These are phyloP conservation scores for Trachymyrmex cornetzi DNA, from an alignment of 1,140 invertebrate genomes.

Conservation along the genomic window DNA sequence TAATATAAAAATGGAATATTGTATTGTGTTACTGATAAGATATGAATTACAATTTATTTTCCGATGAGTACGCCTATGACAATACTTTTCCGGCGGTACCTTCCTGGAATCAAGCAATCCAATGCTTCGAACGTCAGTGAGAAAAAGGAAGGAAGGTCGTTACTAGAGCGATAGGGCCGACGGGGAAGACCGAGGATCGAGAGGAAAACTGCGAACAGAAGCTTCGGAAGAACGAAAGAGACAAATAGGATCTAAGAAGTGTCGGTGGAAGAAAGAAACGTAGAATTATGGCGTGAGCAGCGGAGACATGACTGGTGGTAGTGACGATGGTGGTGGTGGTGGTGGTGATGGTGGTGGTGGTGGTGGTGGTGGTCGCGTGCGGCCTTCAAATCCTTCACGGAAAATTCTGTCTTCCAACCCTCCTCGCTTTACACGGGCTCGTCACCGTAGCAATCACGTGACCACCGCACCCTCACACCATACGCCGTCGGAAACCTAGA, in stretches of 20 bases:
- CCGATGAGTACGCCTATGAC: slow-evolving; percentile 12
- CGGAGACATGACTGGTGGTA: background rate
- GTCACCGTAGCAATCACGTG: slow-evolving; percentile 69
- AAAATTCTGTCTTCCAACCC: slow-evolving; percentile 62
- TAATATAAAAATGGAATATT: background rate
- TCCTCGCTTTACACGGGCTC: slow-evolving; percentile 38
- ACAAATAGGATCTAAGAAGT: slow-evolving; percentile 3
- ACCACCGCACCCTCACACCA: slow-evolving; percentile 61
- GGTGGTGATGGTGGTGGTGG: background rate
- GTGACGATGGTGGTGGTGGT: background rate
- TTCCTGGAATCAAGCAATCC: slow-evolving; percentile 63
- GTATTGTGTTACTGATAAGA: background rate
- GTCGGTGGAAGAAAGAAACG: slow-evolving; percentile 33
- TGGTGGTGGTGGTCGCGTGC: slow-evolving; percentile 63
- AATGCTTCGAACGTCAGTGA: slow-evolving; percentile 33
- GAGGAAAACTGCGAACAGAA: background rate
- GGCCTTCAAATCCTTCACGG: slow-evolving; percentile 68
- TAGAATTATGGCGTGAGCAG: slow-evolving; percentile 14
- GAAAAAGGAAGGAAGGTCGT: slow-evolving; percentile 48
- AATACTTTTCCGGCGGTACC: slow-evolving; percentile 19
- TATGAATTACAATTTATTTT: background rate
- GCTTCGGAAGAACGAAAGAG: slow-evolving; percentile 2
- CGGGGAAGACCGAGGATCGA: background rate
- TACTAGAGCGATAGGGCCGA: background rate
- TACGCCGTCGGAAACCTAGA: slow-evolving; percentile 37